Evolutionary conservation across 2,888 invertebrate species (phyloP), one percentile per base, ranked within the genome.

Genomic region (Cyrtodaria siliqua): DNA sequence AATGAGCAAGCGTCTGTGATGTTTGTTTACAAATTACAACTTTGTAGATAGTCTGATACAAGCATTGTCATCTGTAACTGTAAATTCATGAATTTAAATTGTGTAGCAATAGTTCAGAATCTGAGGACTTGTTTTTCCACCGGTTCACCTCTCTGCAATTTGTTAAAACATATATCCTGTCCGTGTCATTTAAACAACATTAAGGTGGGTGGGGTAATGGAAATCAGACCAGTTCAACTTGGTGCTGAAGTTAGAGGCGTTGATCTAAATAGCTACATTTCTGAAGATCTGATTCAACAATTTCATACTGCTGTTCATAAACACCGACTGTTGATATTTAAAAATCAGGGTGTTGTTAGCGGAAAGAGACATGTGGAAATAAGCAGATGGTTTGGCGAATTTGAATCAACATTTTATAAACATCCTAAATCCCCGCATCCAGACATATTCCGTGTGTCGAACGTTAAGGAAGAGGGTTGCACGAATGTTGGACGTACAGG

Each of bases 331-430:
- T 64, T 91, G 24, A 87, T 91, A 18, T 90, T 91, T 68, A 87
- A 88, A 79, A 81, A 91, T 38, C 91, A 91, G 75, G 89, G 87
- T 6, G 49, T 72, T 0, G 77, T 91, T 16, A 84, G 71, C 38
- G 91, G 86, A 12, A 72, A 86, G 26, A 79, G 89, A 67, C 91
- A 91, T 52, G 90, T 90, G 3, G 86, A 85, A 56, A 89, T 90
- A 8, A 87, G 89, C 59, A 73, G 76, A 63, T 91, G 91, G 91
- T 91, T 91, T 64, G 91, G 91, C 1, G 87, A 89, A 8, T 62
- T 90, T 50, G 91, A 91, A 60, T 91, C 91, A 0, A 91, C 90
- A 42, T 91, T 91, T 72, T 91, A 91, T 82, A 89, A 87, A 60
- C 91, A 91, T 50, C 90, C 87, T 2, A 83, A 73, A 57, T 91